Percentiles rank a stretch among this genome's conserved stretches.
phyloP scores from a whole-genome alignment of 1,140 invertebrate species.

The Artemia franciscana region DNA sequence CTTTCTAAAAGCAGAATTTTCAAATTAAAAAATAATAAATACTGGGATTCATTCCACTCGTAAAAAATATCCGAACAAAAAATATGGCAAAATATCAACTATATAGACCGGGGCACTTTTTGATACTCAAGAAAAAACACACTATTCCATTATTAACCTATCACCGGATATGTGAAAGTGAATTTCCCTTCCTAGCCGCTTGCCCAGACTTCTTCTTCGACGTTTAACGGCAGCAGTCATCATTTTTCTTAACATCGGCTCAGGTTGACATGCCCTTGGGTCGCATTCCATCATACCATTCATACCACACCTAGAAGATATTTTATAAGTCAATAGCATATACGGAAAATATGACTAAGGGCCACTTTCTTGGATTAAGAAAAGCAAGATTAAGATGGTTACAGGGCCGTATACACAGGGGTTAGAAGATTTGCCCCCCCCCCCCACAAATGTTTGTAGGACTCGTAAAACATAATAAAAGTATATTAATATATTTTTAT shows the following conservation, averaged over 20 bases:
- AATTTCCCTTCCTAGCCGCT: not conserved
- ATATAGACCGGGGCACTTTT: not conserved
- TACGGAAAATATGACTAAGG: too few relatives aligned
- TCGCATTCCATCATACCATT: conserved; percentile 82
- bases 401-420: too few relatives aligned
- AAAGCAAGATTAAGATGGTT: too few relatives aligned
- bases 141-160: not conserved
- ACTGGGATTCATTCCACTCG: not conserved
- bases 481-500: too few relatives aligned
- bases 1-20: not conserved
- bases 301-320: conserved; percentile 55
- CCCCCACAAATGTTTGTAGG: too few relatives aligned
- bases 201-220: conserved; percentile 2
- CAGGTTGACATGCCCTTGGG: conserved; percentile 58
- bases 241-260: conserved; percentile 66
- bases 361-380: too few relatives aligned
- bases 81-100: not conserved
- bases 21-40: not conserved
- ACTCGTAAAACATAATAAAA: too few relatives aligned
- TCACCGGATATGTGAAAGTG: not conserved
- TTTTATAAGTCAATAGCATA: too few relatives aligned
- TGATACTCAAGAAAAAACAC: not conserved
- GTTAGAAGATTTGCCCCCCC: too few relatives aligned
- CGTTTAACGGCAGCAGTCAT: conserved; percentile 31
- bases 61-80: not conserved